A percentile compares a stretch with the other conserved stretches of the same genome.
Conservation (phyloP, 1,140 invertebrate genomes). For the Carposina sasakii region DNA sequence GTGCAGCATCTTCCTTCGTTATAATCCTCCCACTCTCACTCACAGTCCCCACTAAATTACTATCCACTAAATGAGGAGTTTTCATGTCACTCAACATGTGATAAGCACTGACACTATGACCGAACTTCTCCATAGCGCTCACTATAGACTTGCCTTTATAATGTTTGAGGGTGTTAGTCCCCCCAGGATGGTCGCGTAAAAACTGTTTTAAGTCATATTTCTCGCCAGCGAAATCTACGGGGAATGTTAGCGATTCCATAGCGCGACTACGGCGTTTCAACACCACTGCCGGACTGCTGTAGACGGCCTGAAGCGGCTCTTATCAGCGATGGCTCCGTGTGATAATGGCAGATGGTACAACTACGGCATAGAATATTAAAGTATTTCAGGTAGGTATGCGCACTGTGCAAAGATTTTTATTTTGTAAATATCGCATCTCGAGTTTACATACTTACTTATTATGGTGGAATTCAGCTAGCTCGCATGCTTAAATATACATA, state of each 20-base stretch:
- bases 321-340: neutral
- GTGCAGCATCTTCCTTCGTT: constrained; percentile 39
- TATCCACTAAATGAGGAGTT: constrained; percentile 33
- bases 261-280: constrained; percentile 11
- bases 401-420: too few species aligned
- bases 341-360: neutral
- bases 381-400: too few species aligned
- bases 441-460: too few species aligned
- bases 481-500: too few species aligned
- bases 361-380: too few species aligned
- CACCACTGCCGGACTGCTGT: neutral
- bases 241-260: constrained; percentile 26
- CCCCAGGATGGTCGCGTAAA: constrained; percentile 77
- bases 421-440: too few species aligned
- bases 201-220: constrained; percentile 74
- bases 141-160: constrained; percentile 71
- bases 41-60: constrained; percentile 44
- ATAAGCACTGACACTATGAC: constrained; percentile 76
- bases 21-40: constrained; percentile 59
- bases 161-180: constrained; percentile 70
- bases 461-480: too few species aligned
- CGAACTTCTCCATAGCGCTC: constrained; percentile 66
- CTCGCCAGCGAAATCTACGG: constrained; percentile 48
- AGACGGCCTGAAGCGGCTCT: neutral
- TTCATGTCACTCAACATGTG: constrained; percentile 76